Evolutionary conservation across 2,113 vertebrate genomes (phyloP).

Genomic region (Eira barbara): DNA sequence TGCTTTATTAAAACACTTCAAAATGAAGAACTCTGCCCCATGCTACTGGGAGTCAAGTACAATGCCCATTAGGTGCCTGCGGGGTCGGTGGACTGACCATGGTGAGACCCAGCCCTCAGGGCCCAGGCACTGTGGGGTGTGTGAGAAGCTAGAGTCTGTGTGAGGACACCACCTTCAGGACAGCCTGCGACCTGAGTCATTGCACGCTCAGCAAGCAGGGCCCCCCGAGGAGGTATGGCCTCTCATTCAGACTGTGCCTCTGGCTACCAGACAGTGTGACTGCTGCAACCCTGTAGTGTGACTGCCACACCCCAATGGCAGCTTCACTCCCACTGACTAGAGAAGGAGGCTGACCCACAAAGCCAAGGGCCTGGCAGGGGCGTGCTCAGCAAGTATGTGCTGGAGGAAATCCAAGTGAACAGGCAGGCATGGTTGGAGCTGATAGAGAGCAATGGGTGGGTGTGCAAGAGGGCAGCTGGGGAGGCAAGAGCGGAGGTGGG

Average conservation of each 20-base stretch:
- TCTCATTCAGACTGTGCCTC: neutral
- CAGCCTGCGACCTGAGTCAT: too few species aligned
- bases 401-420: neutral
- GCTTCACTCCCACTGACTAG: neutral
- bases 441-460: neutral
- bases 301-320: rapidly evolving
- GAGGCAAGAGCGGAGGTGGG: too few species aligned
- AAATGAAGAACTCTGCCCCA: neutral
- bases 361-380: neutral
- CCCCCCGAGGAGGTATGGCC: rapidly evolving
- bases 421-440: neutral
- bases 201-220: rapidly evolving
- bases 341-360: too few species aligned
- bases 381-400: rapidly evolving
- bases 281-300: neutral
- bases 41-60: neutral
- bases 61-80: rapidly evolving
- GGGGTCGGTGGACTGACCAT: rapidly evolving
- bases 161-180: neutral
- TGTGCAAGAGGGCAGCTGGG: neutral
- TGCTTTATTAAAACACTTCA: neutral
- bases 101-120: neutral
- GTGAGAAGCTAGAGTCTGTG: neutral
- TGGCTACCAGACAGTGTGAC: neutral
- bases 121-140: rapidly evolving